A percentile compares a stretch with the other conserved stretches of the same genome.
Evolutionary conservation across 2,797 vertebrate genomes (phyloP).

Genomic region (Phyllotis vaccarum): DNA sequence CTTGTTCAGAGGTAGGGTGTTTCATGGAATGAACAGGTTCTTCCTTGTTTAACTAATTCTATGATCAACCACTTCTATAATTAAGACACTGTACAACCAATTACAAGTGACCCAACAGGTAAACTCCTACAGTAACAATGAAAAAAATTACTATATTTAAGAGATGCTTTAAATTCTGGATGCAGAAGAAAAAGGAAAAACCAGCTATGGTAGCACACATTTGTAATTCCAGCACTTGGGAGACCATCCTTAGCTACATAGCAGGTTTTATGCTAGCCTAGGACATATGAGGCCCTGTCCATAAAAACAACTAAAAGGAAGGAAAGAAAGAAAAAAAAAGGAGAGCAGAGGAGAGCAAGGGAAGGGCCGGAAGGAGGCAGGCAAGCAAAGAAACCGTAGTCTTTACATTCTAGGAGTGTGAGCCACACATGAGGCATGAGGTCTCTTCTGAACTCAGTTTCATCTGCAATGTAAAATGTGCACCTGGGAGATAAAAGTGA

Average conservation of each 20-base stretch:
- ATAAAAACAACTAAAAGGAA: neutral
- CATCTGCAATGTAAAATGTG: neutral
- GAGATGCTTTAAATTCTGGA: neutral
- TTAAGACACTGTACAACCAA: neutral
- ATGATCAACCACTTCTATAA: neutral
- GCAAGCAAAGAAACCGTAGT: neutral
- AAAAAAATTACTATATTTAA: constrained; percentile 27
- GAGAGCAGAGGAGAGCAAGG: neutral
- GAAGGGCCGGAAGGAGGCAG: neutral
- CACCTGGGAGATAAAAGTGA: neutral
- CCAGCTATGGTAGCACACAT: neutral
- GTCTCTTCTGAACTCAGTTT: neutral
- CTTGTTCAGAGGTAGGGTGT: neutral
- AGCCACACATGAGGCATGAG: neutral
- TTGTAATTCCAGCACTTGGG: neutral
- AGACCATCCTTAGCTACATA: neutral
- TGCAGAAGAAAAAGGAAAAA: neutral
- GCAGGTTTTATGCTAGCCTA: neutral
- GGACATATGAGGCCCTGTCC: neutral
- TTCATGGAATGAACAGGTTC: neutral
- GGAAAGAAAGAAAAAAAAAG: neutral
- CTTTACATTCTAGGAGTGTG: neutral
- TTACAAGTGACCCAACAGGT: neutral
- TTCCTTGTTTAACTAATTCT: constrained; percentile 39
- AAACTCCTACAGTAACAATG: neutral